A percentile compares a stretch with the other conserved stretches of the same genome.
These are phyloP conservation scores for Dromius quadrimaculatus DNA, from an alignment of 2,888 invertebrate genomes.

Conservation along the genomic window DNA sequence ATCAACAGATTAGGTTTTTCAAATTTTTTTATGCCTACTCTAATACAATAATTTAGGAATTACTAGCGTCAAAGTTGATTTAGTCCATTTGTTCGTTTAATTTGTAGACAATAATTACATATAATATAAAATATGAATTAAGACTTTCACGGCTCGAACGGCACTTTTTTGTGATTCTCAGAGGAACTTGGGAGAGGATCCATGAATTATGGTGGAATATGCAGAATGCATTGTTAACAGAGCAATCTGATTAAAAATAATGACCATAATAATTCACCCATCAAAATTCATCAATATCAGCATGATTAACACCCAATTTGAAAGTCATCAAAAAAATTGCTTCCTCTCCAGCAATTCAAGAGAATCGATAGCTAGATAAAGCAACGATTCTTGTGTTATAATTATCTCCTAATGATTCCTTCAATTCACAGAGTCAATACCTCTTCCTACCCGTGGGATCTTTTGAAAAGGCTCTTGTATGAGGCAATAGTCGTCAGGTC, in stretches of 20 bases:
- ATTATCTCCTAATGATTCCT: slow-evolving; percentile 43
- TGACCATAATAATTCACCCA: slow-evolving; percentile 17
- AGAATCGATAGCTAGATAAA: slow-evolving; percentile 27
- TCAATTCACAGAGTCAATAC: slow-evolving; percentile 17
- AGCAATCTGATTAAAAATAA: slow-evolving; percentile 2
- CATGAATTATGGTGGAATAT: background rate
- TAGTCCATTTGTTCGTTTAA: too few relatives aligned
- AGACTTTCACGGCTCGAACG: too few relatives aligned
- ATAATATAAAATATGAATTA: too few relatives aligned
- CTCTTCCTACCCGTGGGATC: slow-evolving; percentile 25
- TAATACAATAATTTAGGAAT: too few relatives aligned
- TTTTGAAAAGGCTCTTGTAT: slow-evolving; percentile 26
- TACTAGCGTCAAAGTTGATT: too few relatives aligned
- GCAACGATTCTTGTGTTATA: slow-evolving; percentile 35
- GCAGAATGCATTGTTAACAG: background rate
- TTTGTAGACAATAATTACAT: too few relatives aligned
- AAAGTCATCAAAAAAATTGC: slow-evolving; percentile 35
- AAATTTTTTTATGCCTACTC: too few relatives aligned
- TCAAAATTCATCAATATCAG: slow-evolving; percentile 28
- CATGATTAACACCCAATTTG: slow-evolving; percentile 28
- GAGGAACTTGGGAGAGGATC: background rate
- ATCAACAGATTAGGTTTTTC: slow-evolving; percentile 10
- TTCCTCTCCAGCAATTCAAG: slow-evolving; percentile 12
- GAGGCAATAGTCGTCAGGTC: slow-evolving; percentile 7
- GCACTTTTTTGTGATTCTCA: too few relatives aligned